Base-by-base conservation (phyloP, 1,140 invertebrate species). In the Sinella curviseta region DNA sequence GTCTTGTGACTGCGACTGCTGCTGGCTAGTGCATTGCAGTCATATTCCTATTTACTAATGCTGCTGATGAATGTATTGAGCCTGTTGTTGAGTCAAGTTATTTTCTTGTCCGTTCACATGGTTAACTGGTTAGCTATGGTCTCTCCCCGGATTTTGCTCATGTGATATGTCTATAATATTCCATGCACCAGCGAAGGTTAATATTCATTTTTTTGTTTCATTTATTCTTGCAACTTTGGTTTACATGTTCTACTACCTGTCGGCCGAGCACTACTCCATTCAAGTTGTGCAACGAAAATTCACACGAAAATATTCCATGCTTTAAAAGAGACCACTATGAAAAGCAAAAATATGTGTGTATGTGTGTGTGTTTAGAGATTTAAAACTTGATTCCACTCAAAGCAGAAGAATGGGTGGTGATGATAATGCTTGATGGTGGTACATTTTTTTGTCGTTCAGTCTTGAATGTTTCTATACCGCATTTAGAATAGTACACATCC, bases 231-330 rank as follows among this genome's bases (percentile, higher is more conserved):
- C 55, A 17, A 60, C 24, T 24, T 3, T 4, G 3, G 3, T 60
- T 24, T 8, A 60, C 55, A 60, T n/a, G n/a, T n/a, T n/a, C n/a
- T n/a, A n/a, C n/a, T n/a, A n/a, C n/a, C n/a, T n/a, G n/a, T 65
- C 8, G 39, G 8, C 20, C 39, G 20, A 48, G 39, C n/a, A 70
- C 55, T n/a, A 70, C 14, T 70, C 31, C 65, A 70, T 70, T 70
- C 65, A 70, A 33, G 28, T 30, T 33, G 31, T 33, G 30, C 30
- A 70, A 70, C 31, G n/a, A 31, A 70, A 70, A n/a, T 70, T 33
- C 65, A 70, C 65, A 70, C 26, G 65, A 70, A 70, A 70, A 31
- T 70, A 31, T 30, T 70, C 31, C 39, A 48, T 48, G 39, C 39
- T 48, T 48, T 48, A 12, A n/a, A n/a, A 12, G 39, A 48, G 20